phyloP scores from a whole-genome alignment of 2,888 invertebrate genomes.

The Cosmorhoe ocellata region DNA sequence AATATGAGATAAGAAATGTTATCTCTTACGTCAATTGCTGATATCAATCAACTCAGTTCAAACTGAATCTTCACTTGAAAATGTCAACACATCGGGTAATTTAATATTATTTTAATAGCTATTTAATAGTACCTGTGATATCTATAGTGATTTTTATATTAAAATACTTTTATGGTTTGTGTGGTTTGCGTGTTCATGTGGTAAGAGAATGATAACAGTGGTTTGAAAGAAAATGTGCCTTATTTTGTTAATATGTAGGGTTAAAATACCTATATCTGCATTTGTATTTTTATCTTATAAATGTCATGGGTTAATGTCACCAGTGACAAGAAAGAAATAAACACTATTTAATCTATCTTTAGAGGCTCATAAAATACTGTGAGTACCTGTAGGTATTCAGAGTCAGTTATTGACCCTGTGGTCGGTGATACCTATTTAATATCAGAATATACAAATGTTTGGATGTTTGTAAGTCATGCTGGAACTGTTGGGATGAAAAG shows the following conservation, averaged over 20 bases:
- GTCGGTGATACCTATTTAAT: background rate
- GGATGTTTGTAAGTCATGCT: too few species aligned
- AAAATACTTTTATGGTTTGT: slow-evolving; percentile 10
- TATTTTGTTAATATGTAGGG: slow-evolving; percentile 11
- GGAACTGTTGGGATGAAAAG: too few species aligned
- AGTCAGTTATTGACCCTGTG: background rate
- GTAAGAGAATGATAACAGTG: slow-evolving; percentile 19
- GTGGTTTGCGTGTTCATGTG: slow-evolving; percentile 20
- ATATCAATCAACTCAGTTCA: slow-evolving; percentile 66
- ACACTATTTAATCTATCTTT: background rate
- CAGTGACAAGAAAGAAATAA: background rate
- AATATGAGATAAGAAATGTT: slow-evolving; percentile 66
- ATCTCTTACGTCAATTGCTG: slow-evolving; percentile 67
- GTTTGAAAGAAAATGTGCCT: slow-evolving; percentile 16
- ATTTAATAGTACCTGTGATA: slow-evolving; percentile 15
- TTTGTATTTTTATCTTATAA: background rate
- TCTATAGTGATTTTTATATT: slow-evolving; percentile 26
- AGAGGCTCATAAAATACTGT: too few species aligned
- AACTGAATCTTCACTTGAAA: slow-evolving; percentile 63
- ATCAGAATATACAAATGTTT: too few species aligned
- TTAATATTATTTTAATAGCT: slow-evolving; percentile 34
- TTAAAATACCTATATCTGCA: slow-evolving; percentile 8
- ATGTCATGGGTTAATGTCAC: slow-evolving; percentile 2
- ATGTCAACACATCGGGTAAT: slow-evolving; percentile 75
- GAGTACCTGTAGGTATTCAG: too few species aligned